Evolutionary conservation across 2,888 invertebrate genomes (phyloP), one percentile per base, ranked within the genome.

Genomic region (Dicyrtomina minuta): DNA sequence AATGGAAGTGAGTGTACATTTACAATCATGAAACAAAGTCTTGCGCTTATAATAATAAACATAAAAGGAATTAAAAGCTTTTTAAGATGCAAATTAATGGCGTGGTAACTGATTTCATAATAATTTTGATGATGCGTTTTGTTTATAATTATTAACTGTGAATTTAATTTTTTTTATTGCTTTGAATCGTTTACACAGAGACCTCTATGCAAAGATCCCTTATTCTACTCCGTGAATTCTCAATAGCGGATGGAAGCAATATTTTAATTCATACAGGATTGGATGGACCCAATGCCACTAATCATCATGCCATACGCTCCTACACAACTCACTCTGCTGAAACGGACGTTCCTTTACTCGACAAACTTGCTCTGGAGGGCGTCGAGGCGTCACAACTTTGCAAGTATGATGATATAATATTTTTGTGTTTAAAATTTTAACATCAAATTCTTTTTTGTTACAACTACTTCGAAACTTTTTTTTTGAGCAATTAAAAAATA

Each of bases 221-320:
- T 62, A 74, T 77, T 60, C 75, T 80, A 39, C 77, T 79, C 46
- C 76, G 79, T 39, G 78, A 78, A 62, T 80, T 80, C 72, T 78
- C 79, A 46, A 70, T 80, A 51, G 78, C 79, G 71, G 77, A 78
- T 70, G 79, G 79, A 27, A 78, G 78, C 64, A 76, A 76, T 67
- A 73, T 76, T 51, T 75, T 80, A 69, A 80, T 80, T 70, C 80
- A 80, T 62, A 80, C 80, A 6, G 80, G 80, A 51, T 76, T 80
- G 44, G 78, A 79, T 67, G 77, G 73, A 51, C 73, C 74, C 53
- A 73, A 75, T 58, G 33, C 13, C 17, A 65, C 49, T 51, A 75
- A 75, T 68, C 53, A 44, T 55, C 53, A 26, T 15, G 17, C 49
- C 10, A 53, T 15, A n/a, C 44, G 55, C 24, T 56, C 56, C 8